Conservation (phyloP, 2,113 vertebrate genomes). For the Gulo gulo region DNA sequence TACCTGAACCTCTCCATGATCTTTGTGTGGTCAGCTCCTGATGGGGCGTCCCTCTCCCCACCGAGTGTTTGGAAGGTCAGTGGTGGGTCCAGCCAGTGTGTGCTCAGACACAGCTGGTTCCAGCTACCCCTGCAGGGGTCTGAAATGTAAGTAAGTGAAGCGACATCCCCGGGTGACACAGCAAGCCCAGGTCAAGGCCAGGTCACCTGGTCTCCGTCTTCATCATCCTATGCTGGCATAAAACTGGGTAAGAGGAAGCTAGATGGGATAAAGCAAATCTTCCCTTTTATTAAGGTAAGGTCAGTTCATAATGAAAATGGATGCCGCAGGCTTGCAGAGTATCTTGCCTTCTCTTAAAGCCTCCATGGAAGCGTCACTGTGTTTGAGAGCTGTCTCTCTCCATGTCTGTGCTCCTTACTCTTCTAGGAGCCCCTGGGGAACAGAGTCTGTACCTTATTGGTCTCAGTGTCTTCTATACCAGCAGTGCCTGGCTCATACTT, state of each 20-base stretch:
- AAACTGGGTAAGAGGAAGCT: neutral
- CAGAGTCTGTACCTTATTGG: neutral
- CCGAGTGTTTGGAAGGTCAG: fast-evolving
- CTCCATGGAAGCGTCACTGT: neutral
- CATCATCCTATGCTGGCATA: neutral
- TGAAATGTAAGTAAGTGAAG: neutral
- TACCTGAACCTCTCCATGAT: fast-evolving
- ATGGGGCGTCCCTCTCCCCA: fast-evolving
- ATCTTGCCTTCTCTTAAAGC: neutral
- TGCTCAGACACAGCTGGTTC: neutral
- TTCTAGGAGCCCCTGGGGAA: neutral
- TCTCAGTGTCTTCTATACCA: too few species aligned
- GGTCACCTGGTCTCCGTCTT: neutral
- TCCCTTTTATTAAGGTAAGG: neutral
- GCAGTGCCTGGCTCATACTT: too few species aligned
- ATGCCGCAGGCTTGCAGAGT: neutral
- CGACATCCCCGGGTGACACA: fast-evolving
- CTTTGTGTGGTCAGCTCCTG: neutral
- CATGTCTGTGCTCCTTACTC: neutral
- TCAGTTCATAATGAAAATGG: neutral
- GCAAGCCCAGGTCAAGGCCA: too few species aligned
- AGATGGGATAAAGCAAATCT: neutral
- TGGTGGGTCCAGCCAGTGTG: neutral
- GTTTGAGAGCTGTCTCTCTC: neutral
- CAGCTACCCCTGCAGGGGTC: fast-evolving